A percentile compares a stretch with the other conserved stretches of the same genome.
phyloP scores from a whole-genome alignment of 2,113 vertebrate genomes.

The Petaurus breviceps region DNA sequence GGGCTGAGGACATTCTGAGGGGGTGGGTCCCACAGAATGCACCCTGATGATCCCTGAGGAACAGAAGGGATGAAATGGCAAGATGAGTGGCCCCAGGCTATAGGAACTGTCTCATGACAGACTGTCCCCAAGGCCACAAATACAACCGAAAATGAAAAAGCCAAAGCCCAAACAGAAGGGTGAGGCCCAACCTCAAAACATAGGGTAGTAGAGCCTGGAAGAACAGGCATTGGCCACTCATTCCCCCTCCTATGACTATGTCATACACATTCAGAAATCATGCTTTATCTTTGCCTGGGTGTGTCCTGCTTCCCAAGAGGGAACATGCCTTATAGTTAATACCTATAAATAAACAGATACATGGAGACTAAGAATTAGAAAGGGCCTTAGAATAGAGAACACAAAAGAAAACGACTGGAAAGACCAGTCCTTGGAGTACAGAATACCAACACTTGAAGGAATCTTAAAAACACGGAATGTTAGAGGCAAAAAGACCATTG shows the following conservation, averaged over 20 bases:
- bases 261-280: background rate
- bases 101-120: background rate
- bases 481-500: background rate
- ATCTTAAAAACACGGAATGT: background rate
- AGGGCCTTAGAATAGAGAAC: background rate
- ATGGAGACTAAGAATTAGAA: background rate
- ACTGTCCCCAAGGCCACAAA: background rate
- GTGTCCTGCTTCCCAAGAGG: background rate
- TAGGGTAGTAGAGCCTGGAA: background rate
- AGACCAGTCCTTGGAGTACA: background rate
- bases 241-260: background rate
- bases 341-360: background rate
- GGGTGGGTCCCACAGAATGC: background rate
- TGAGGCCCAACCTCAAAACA: background rate
- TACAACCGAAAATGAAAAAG: background rate
- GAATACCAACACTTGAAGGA: background rate
- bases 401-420: background rate
- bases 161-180: background rate
- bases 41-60: background rate
- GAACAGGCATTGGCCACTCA: background rate
- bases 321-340: background rate
- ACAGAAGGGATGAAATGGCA: background rate
- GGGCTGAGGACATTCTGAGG: background rate
- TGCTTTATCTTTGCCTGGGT: background rate
- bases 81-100: background rate